Evolutionary conservation across 2,888 invertebrate species (phyloP).

Genomic region (Caenorhabditis auriculariae): DNA sequence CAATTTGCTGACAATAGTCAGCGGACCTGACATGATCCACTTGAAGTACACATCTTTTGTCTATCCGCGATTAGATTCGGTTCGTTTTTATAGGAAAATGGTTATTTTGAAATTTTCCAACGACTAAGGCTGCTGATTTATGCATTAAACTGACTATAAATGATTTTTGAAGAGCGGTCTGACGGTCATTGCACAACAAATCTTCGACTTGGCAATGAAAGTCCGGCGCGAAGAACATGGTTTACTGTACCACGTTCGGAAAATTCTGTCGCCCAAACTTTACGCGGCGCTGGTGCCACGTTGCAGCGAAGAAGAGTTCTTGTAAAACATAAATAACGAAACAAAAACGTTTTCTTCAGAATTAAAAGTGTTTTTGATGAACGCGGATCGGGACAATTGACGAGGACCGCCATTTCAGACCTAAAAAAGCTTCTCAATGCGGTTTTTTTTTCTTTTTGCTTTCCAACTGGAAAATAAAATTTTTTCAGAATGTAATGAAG

Average conservation of each 20-base stretch:
- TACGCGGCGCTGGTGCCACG: conserved; percentile 27
- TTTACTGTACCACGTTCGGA: conserved; percentile 42
- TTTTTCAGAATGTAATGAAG: too few relatives aligned
- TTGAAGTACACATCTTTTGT: conserved; percentile 39
- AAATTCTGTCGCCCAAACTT: conserved; percentile 40
- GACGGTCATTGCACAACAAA: conserved; percentile 27
- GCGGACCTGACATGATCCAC: conserved; percentile 24
- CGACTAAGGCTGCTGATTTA: not conserved
- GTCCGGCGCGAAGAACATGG: conserved; percentile 44
- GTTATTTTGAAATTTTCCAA: not conserved
- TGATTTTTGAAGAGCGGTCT: too few relatives aligned
- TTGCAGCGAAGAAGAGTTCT: conserved; percentile 28
- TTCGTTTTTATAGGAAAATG: conserved; percentile 2
- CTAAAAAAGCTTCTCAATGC: too few relatives aligned
- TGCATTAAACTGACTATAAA: conserved; percentile 10
- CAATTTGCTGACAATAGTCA: conserved; percentile 7
- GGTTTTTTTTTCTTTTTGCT: not conserved
- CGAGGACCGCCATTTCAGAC: too few relatives aligned
- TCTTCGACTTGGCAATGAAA: conserved; percentile 32
- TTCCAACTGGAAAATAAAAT: too few relatives aligned
- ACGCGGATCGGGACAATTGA: too few relatives aligned
- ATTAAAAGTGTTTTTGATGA: too few relatives aligned
- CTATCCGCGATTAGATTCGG: conserved; percentile 16
- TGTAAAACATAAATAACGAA: too few relatives aligned
- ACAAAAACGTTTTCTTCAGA: too few relatives aligned